Evolutionary conservation across 2,797 vertebrate genomes (phyloP).

Genomic region (Chelmon rostratus): DNA sequence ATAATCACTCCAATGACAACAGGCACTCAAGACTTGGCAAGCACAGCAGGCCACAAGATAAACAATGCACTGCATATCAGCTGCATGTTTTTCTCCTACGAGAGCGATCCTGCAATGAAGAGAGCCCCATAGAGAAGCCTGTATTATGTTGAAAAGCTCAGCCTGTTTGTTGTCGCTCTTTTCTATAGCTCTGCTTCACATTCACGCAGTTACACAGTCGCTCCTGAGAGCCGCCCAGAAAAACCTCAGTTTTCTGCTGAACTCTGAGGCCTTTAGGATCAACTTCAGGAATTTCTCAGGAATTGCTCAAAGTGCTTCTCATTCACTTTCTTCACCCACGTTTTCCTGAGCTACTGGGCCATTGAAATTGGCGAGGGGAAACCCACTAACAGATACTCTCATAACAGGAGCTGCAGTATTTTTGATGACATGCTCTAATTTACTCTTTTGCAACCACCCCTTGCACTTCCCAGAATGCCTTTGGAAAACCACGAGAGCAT

Average conservation of each 20-base stretch:
- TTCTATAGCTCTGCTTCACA: background rate
- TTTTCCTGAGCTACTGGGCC: slow-evolving; percentile 14
- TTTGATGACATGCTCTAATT: slow-evolving; percentile 16
- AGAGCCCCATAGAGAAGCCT: background rate
- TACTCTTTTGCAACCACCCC: background rate
- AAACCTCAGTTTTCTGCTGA: slow-evolving; percentile 8
- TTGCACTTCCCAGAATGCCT: slow-evolving; percentile 27
- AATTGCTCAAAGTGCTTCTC: slow-evolving; percentile 1
- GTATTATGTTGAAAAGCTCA: background rate
- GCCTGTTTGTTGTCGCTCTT: background rate
- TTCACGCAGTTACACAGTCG: background rate
- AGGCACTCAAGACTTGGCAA: slow-evolving; percentile 56
- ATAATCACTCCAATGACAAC: slow-evolving; percentile 41
- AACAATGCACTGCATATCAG: slow-evolving; percentile 33
- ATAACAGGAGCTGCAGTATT: background rate
- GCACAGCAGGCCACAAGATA: slow-evolving; percentile 24
- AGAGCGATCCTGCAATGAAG: background rate
- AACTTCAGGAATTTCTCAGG: background rate
- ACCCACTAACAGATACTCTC: background rate
- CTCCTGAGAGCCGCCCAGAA: slow-evolving; percentile 7
- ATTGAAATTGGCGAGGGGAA: background rate
- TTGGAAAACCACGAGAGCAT: background rate
- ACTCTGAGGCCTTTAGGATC: background rate
- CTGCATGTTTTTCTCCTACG: slow-evolving; percentile 7
- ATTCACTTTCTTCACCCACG: slow-evolving; percentile 20